phyloP scores from a whole-genome alignment of 2,797 vertebrate species.

The Oreonectes daqikongensis region DNA sequence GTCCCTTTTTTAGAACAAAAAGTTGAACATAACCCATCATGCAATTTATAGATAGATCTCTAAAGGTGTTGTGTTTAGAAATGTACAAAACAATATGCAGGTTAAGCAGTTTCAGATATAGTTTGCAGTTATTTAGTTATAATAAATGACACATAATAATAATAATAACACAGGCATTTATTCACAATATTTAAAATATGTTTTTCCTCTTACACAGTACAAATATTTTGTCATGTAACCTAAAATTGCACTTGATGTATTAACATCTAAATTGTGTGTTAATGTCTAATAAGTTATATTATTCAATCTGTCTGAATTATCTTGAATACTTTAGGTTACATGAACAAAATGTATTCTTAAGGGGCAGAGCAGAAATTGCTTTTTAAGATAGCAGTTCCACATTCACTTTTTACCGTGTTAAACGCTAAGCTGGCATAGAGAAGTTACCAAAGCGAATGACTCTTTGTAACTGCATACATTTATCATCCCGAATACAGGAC shows the following conservation, averaged over 20 bases:
- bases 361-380: background rate
- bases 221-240: background rate
- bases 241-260: background rate
- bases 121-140: background rate
- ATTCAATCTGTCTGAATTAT: background rate
- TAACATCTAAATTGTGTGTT: background rate
- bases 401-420: background rate
- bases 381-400: background rate
- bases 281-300: background rate
- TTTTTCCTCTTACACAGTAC: background rate
- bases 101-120: background rate
- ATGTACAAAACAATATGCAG: background rate
- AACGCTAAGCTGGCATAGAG: background rate
- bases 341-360: background rate
- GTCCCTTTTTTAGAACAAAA: background rate
- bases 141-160: background rate
- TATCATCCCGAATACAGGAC: constrained; percentile 30
- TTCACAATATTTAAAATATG: background rate
- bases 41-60: background rate
- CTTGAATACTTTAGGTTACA: background rate
- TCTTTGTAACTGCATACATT: constrained; percentile 43
- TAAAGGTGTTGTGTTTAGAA: background rate
- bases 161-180: background rate
- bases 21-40: background rate
- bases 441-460: constrained; percentile 40